Evolutionary conservation across 2,888 invertebrate species (phyloP).

Genomic region (Lasiommata megera): DNA sequence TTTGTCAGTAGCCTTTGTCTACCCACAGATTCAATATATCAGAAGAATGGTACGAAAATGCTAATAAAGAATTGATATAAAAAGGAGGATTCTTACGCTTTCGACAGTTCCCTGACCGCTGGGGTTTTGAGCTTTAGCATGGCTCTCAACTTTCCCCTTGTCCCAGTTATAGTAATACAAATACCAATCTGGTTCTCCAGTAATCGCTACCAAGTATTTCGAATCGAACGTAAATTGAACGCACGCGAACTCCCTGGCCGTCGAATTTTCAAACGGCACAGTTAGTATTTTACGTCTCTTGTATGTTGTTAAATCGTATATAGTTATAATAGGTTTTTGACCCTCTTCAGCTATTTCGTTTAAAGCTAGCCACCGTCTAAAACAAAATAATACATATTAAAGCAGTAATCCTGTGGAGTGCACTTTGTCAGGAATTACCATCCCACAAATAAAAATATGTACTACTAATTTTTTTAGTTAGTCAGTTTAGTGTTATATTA

Average conservation of each 20-base stretch:
- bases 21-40: too few species aligned
- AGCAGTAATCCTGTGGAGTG: too few species aligned
- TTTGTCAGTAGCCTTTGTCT: too few species aligned
- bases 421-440: too few species aligned
- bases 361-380: slow-evolving; percentile 84
- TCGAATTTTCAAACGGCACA: slow-evolving; percentile 82
- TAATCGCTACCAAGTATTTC: slow-evolving; percentile 89
- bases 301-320: slow-evolving; percentile 87
- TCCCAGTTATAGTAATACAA: slow-evolving; percentile 91
- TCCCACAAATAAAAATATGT: too few species aligned
- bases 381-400: slow-evolving; percentile 29
- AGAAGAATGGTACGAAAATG: too few species aligned
- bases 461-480: too few species aligned
- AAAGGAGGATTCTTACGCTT: slow-evolving; percentile 47
- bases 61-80: too few species aligned
- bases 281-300: slow-evolving; percentile 86
- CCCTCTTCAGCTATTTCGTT: slow-evolving; percentile 84
- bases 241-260: slow-evolving; percentile 85
- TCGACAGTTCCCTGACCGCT: slow-evolving; percentile 85
- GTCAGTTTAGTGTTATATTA: too few species aligned
- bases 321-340: slow-evolving; percentile 83
- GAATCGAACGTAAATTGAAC: slow-evolving; percentile 91
- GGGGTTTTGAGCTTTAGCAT: slow-evolving; percentile 86
- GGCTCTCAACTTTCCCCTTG: slow-evolving; percentile 89
- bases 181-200: slow-evolving; percentile 91